Conservation (phyloP, 1,140 invertebrate genomes). For the Bradysia coprophila region DNA sequence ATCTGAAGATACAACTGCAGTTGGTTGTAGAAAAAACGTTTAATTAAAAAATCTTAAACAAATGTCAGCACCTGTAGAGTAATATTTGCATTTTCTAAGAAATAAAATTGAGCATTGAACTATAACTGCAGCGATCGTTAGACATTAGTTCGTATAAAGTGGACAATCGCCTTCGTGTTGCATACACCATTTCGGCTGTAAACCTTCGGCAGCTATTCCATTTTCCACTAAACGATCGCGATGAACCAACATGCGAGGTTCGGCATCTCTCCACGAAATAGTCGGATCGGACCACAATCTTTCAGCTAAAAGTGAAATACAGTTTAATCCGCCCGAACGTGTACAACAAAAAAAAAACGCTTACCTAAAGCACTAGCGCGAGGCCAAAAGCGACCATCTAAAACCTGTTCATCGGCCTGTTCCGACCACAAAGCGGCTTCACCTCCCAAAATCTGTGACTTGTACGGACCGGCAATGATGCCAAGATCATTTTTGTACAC, state of each 20-base stretch:
- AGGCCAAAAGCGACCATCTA: conserved; percentile 58
- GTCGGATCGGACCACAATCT: conserved; percentile 54
- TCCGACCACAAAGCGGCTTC: conserved; percentile 69
- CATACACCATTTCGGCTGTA: conserved; percentile 66
- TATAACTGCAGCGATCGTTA: too few species aligned
- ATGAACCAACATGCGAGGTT: conserved; percentile 44
- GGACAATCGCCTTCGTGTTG: conserved; percentile 56
- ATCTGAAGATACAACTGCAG: too few species aligned
- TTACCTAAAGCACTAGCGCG: conserved; percentile 61
- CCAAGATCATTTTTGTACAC: conserved; percentile 58
- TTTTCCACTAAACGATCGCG: conserved; percentile 48
- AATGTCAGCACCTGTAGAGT: too few species aligned
- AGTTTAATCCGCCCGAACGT: too few species aligned
- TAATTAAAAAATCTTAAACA: too few species aligned
- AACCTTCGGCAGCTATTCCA: conserved; percentile 44
- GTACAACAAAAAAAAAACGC: too few species aligned
- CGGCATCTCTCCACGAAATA: conserved; percentile 38
- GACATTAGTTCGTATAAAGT: too few species aligned
- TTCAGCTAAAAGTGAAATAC: too few species aligned
- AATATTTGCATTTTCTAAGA: too few species aligned
- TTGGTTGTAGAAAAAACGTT: too few species aligned
- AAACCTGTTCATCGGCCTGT: conserved; percentile 42
- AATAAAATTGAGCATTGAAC: too few species aligned
- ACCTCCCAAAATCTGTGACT: conserved; percentile 40
- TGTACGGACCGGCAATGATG: conserved; percentile 31